Base-by-base conservation (phyloP, 2,113 vertebrate genomes). In the Perca fluviatilis region DNA sequence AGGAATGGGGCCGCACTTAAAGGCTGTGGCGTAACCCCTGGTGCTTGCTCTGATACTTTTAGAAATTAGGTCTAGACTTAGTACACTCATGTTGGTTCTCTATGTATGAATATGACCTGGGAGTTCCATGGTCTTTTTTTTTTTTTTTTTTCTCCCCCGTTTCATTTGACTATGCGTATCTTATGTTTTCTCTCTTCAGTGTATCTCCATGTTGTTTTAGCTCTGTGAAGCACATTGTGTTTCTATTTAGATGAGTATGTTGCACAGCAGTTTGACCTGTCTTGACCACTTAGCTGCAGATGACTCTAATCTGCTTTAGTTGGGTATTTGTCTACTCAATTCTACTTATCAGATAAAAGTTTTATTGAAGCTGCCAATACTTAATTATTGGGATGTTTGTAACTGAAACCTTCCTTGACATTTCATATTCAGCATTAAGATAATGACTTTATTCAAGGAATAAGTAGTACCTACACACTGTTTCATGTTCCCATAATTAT, bases 341-440 rank as follows among this genome's bases (percentile, higher is more conserved):
- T 47, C 33, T 33, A 19, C 10, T 25, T 25, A 69, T 63, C 61
- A 47, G 54, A 54, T 61, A 10, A 6, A 18, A 10, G 21, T 69
- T 40, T n/a, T 27, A 27, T 76, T 21, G 3, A 56, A 27, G 21
- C 19, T 40, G 19, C 25, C 43, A 15, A 5, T 30, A 49, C 18
- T 51, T 71, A 54, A 13, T 25, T 56, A 58, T 30, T 60, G 11
- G 33, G 8, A 5, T 51, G 18, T 53, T 56, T 49, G 8, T 57
- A 57, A 77, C 27, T 50, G 36, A 40, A 40, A 9, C 40, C 40
- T 40, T 40, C 1, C 6, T 9, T 58, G 2, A 23, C 6, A 1
- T 40, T 57, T 19, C 7, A 49, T 40, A 25, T 60, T 72, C 25
- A 62, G n/a, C n/a, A 85, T 72, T 30, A 61, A 21, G 40, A 19